phyloP scores from a whole-genome alignment of 2,797 vertebrate genomes.

The Sebastes trivittatus region DNA sequence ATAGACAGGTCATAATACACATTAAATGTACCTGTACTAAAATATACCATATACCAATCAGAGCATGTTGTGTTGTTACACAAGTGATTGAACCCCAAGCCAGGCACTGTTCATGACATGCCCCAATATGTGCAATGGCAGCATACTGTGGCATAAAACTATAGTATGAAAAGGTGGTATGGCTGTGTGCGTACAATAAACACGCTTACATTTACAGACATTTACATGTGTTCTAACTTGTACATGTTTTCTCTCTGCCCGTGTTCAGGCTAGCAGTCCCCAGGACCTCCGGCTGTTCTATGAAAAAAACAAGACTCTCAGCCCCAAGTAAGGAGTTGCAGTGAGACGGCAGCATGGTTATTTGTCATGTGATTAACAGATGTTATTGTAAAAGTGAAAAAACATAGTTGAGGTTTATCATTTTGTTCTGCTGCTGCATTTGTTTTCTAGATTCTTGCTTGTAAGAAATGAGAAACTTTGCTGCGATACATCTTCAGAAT shows the following conservation, averaged over 20 bases:
- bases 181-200: background rate
- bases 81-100: background rate
- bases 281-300: conserved; percentile 98
- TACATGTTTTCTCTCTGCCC: background rate
- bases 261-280: conserved; percentile 93
- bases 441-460: background rate
- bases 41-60: too few relatives aligned
- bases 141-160: background rate
- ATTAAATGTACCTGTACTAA: too few relatives aligned
- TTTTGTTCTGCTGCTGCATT: background rate
- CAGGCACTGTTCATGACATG: background rate
- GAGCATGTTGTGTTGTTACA: background rate
- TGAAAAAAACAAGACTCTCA: conserved; percentile 96
- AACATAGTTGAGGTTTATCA: background rate
- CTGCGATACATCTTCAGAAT: background rate
- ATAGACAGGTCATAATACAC: too few relatives aligned
- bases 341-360: background rate
- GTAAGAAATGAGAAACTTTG: background rate
- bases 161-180: background rate
- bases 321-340: conserved; percentile 90
- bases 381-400: background rate
- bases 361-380: background rate
- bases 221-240: background rate
- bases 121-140: background rate
- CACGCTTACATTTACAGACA: background rate